Evolutionary conservation across 2,888 invertebrate genomes (phyloP).

Genomic region (Drosophila tripunctata): DNA sequence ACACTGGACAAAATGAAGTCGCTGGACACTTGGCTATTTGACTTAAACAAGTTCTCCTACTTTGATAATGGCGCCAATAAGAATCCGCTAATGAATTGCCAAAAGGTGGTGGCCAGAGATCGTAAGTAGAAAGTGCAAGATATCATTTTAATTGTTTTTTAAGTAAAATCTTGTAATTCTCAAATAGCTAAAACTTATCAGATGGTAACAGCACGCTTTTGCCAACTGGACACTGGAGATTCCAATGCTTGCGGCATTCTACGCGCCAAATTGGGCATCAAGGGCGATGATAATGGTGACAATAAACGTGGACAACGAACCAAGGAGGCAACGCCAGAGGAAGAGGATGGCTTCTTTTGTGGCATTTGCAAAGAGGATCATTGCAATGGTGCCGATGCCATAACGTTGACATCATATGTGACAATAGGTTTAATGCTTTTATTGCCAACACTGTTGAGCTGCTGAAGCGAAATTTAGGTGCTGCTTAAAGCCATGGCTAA

Average conservation of each 20-base stretch:
- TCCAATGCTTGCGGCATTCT: conserved; percentile 82
- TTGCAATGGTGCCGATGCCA: conserved; percentile 78
- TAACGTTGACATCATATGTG: conserved; percentile 40
- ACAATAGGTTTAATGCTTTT: conserved; percentile 13
- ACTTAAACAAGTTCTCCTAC: conserved; percentile 84
- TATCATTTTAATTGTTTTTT: neutral
- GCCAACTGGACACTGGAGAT: conserved; percentile 82
- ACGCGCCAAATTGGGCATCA: conserved; percentile 68
- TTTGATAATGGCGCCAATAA: conserved; percentile 76
- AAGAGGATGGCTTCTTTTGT: conserved; percentile 79
- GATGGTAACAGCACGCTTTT: conserved; percentile 82
- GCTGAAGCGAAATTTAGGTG: conserved; percentile 42
- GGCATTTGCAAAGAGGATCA: conserved; percentile 79
- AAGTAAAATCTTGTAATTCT: neutral
- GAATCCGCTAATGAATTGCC: conserved; percentile 83
- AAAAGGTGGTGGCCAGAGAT: conserved; percentile 83
- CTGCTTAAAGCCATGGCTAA: conserved; percentile 18
- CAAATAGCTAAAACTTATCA: conserved; percentile 61
- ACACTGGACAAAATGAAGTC: conserved; percentile 82
- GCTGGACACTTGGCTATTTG: conserved; percentile 82
- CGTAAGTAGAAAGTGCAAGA: conserved; percentile 68
- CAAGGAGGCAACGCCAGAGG: conserved; percentile 6
- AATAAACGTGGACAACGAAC: too few species aligned
- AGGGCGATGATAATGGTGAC: conserved; percentile 18
- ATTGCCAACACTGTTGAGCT: conserved; percentile 27